Percentiles rank a stretch among this genome's conserved stretches.
Evolutionary conservation across 2,113 vertebrate genomes (phyloP).

Genomic region (Sphyrna mokarran): DNA sequence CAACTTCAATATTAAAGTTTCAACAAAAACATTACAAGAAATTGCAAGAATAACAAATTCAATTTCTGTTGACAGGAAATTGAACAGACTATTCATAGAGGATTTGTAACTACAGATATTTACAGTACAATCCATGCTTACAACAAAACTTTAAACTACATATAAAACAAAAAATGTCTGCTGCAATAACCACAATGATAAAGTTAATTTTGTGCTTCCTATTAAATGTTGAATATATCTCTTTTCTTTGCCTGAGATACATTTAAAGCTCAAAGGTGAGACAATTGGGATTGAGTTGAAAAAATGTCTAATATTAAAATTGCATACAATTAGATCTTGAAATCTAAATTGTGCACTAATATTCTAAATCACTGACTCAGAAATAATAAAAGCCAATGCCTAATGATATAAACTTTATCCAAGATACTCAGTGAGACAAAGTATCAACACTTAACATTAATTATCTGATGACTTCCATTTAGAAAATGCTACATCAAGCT

Average conservation of each 20-base stretch:
- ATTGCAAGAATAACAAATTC: too few species aligned
- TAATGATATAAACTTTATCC: background rate
- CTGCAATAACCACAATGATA: background rate
- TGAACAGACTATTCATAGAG: background rate
- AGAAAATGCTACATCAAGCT: background rate
- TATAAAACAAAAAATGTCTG: background rate
- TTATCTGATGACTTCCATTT: background rate
- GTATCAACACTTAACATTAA: background rate
- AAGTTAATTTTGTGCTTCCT: background rate
- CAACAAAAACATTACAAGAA: too few species aligned
- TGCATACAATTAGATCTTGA: background rate
- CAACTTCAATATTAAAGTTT: too few species aligned
- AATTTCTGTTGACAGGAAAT: background rate
- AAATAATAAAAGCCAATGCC: background rate
- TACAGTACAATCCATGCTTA: background rate
- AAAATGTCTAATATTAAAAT: background rate
- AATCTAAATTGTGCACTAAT: background rate
- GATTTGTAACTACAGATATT: background rate
- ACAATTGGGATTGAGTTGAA: background rate
- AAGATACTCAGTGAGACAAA: background rate
- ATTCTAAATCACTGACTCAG: background rate
- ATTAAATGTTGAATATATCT: background rate
- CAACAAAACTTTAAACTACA: background rate
- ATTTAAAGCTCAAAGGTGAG: background rate
- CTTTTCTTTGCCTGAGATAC: background rate